phyloP scores from a whole-genome alignment of 2,113 vertebrate genomes.

The western clawed frog (Xenopus tropicalis) region DNA sequence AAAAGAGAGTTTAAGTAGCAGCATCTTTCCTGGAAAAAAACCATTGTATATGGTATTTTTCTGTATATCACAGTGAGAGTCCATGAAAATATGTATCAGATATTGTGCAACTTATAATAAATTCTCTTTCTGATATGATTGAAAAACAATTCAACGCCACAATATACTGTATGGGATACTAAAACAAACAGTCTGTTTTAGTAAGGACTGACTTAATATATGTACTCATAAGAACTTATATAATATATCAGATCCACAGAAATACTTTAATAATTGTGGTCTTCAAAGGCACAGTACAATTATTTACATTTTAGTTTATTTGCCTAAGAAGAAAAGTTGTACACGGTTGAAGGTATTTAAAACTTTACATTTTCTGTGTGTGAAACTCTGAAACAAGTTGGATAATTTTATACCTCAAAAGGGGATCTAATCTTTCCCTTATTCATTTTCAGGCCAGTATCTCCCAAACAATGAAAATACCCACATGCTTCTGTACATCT shows the following conservation, averaged over 20 bases:
- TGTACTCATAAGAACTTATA: too few relatives aligned
- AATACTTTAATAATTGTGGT: too few relatives aligned
- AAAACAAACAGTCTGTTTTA: too few relatives aligned
- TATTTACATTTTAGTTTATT: background rate
- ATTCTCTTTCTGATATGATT: too few relatives aligned
- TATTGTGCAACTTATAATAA: background rate
- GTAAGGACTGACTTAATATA: too few relatives aligned
- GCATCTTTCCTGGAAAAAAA: background rate
- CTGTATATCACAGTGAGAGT: background rate
- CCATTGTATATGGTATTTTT: background rate
- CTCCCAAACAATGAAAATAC: too few relatives aligned
- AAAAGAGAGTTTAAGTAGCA: background rate
- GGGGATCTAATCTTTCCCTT: background rate
- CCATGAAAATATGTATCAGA: background rate
- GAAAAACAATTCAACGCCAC: too few relatives aligned
- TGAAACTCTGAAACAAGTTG: constrained; percentile 3
- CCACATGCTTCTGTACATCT: too few relatives aligned
- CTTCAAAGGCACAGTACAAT: too few relatives aligned
- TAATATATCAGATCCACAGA: too few relatives aligned
- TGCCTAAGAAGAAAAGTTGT: background rate
- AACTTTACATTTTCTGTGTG: background rate
- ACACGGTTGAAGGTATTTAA: background rate
- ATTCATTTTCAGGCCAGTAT: background rate
- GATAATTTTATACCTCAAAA: constrained; percentile 4
- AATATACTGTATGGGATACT: too few relatives aligned